Conservation (phyloP, 2,797 vertebrate species). For the Chloroceryle inda region DNA sequence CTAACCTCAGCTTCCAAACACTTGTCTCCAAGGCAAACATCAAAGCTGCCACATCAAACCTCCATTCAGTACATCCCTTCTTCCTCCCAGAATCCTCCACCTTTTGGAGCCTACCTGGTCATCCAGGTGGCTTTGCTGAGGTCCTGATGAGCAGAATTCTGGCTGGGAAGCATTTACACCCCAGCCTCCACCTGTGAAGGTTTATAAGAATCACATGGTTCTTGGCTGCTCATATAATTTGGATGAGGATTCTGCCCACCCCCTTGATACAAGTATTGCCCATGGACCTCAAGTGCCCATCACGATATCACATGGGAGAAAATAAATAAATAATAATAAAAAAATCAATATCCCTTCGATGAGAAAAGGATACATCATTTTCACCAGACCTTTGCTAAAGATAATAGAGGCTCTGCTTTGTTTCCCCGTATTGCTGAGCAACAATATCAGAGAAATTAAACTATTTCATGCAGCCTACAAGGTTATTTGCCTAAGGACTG, state of each 20-base stretch:
- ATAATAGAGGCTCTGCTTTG: background rate
- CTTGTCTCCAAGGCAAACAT: fast-evolving
- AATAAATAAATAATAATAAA: too few relatives aligned
- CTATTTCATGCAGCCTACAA: background rate
- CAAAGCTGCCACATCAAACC: background rate
- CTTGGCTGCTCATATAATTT: background rate
- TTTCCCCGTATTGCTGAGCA: background rate
- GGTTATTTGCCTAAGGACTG: slow-evolving; percentile 63
- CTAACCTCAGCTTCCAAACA: background rate
- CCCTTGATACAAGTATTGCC: background rate
- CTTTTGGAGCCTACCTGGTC: background rate
- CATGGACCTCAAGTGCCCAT: background rate
- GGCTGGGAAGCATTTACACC: background rate
- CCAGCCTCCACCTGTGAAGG: background rate
- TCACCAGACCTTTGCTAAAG: background rate
- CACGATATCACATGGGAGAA: background rate
- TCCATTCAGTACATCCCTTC: fast-evolving
- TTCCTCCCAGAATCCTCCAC: fast-evolving
- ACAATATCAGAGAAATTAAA: slow-evolving; percentile 10
- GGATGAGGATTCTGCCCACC: background rate
- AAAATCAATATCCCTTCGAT: background rate
- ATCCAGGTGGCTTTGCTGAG: fast-evolving
- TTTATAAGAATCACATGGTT: background rate
- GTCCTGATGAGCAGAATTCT: fast-evolving
- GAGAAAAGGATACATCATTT: background rate